A percentile compares a stretch with the other conserved stretches of the same genome.
These are phyloP conservation scores for Rhinopomastus cyanomelas DNA, from an alignment of 2,113 vertebrate genomes.

Conservation along the genomic window DNA sequence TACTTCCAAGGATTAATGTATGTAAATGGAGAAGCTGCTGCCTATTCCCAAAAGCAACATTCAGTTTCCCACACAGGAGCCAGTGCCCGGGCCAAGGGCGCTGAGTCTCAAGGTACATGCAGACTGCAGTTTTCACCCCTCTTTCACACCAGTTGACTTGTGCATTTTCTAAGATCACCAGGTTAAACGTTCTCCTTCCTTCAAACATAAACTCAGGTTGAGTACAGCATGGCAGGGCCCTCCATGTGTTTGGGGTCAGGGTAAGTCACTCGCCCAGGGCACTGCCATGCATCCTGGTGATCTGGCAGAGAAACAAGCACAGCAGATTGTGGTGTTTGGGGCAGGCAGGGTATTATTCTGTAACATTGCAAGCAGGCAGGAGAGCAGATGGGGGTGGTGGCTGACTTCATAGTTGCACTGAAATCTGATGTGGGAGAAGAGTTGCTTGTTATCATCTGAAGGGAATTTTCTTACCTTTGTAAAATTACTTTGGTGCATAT, in stretches of 20 bases:
- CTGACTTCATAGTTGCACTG: not conserved
- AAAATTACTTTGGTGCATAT: not conserved
- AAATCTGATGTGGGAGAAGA: not conserved
- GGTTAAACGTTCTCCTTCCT: not conserved
- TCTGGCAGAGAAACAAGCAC: not conserved
- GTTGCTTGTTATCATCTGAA: not conserved
- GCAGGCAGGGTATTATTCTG: not conserved
- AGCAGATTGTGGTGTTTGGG: not conserved
- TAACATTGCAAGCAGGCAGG: not conserved
- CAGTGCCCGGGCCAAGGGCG: not conserved
- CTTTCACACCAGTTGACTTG: not conserved
- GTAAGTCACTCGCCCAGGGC: not conserved
- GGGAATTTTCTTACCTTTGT: not conserved
- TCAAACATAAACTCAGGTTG: rapidly evolving
- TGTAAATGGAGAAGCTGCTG: slow-evolving; percentile 44
- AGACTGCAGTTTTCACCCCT: not conserved
- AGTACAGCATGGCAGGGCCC: rapidly evolving
- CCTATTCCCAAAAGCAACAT: slow-evolving; percentile 13
- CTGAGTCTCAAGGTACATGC: rapidly evolving
- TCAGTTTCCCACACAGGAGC: not conserved
- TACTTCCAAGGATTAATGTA: slow-evolving; percentile 53
- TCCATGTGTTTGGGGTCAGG: not conserved
- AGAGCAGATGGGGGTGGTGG: not conserved
- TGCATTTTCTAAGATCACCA: not conserved
- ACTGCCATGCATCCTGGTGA: not conserved